These are phyloP conservation scores for Solenopsis fugax DNA, from an alignment of 1,140 invertebrate species.

Conservation along the genomic window DNA sequence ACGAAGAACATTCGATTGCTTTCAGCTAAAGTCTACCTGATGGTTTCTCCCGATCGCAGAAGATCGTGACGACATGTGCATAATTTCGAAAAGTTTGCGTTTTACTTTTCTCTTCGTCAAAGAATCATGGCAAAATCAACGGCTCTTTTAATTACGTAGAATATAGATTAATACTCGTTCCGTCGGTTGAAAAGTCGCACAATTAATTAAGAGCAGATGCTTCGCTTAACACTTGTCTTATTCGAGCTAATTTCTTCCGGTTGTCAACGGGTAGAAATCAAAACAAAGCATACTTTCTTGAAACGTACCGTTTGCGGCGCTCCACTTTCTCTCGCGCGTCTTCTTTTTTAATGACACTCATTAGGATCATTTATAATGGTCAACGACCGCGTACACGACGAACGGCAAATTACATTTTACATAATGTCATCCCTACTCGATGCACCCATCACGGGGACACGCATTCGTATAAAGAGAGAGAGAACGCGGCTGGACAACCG, in stretches of 20 bases:
- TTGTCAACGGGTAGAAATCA: conserved; percentile 65
- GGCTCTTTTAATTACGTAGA: background rate
- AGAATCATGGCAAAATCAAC: background rate
- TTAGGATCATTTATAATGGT: conserved; percentile 68
- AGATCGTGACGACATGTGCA: background rate
- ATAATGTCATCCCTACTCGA: conserved; percentile 58
- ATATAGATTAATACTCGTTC: background rate
- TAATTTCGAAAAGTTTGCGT: conserved; percentile 1
- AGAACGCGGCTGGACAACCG: conserved; percentile 44
- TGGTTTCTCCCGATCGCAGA: background rate
- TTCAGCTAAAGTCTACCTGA: background rate
- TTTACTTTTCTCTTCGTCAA: background rate
- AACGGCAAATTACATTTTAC: conserved; percentile 73
- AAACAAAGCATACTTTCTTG: conserved; percentile 74
- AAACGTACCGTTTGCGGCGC: conserved; percentile 61
- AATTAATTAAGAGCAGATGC: conserved; percentile 7
- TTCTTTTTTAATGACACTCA: conserved; percentile 74
- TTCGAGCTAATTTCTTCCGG: conserved; percentile 18
- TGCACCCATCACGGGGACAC: background rate
- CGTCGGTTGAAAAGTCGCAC: background rate
- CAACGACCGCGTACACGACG: conserved; percentile 34
- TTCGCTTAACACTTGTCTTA: background rate
- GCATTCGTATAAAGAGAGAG: conserved; percentile 74
- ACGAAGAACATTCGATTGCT: conserved; percentile 36
- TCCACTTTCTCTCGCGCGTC: conserved; percentile 77